A percentile compares a stretch with the other conserved stretches of the same genome.
These are phyloP conservation scores for Oryzias celebensis DNA, from an alignment of 2,113 vertebrate species.

Conservation along the genomic window DNA sequence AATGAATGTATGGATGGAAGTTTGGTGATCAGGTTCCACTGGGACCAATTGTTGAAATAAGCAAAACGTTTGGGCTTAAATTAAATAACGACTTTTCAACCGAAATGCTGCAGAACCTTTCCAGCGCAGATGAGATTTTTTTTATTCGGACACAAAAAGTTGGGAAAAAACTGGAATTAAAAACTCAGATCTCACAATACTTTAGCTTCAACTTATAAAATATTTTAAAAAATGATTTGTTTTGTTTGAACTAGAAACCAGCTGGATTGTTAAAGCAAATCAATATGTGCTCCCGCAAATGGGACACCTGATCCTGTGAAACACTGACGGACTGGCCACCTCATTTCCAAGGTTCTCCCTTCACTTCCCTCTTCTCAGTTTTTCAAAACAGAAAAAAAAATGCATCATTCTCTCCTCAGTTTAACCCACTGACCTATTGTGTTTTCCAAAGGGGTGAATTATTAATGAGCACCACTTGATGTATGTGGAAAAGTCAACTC, in stretches of 20 bases:
- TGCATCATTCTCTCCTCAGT: constrained; percentile 4
- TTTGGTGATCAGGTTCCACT: too few relatives aligned
- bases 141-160: too few relatives aligned
- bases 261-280: constrained; percentile 62
- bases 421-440: constrained; percentile 30
- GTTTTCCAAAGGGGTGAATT: constrained; percentile 10
- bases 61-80: too few relatives aligned
- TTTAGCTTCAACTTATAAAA: too few relatives aligned
- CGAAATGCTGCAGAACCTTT: too few relatives aligned
- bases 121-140: too few relatives aligned
- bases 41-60: too few relatives aligned
- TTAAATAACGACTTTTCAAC: too few relatives aligned
- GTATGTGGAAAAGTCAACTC: too few relatives aligned
- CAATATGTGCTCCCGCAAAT: constrained; percentile 61
- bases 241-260: constrained; percentile 16
- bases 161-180: too few relatives aligned
- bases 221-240: neutral
- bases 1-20: too few relatives aligned
- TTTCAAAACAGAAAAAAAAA: constrained; percentile 4
- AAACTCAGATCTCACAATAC: too few relatives aligned
- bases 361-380: neutral
- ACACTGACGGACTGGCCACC: constrained; percentile 49
- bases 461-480: constrained; percentile 15
- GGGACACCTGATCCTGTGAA: constrained; percentile 68
- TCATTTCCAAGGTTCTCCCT: constrained; percentile 17